A percentile compares a stretch with the other conserved stretches of the same genome.
Conservation (phyloP, 2,797 vertebrate genomes). For the Yasuhikotakia modesta region DNA sequence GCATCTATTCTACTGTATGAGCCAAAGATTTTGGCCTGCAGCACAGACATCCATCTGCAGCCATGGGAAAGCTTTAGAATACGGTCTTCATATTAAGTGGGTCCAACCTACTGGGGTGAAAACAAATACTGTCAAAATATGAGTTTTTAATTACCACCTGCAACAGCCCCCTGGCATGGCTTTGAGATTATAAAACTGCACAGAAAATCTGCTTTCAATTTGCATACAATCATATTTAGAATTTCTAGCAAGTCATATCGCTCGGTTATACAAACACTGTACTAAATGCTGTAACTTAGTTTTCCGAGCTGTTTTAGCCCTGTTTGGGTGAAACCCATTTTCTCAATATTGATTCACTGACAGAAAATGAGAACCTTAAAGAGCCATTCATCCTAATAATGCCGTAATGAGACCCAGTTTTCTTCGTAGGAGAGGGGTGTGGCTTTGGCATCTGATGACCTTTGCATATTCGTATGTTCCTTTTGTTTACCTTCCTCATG, state of each 20-base stretch:
- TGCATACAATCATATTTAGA: conserved; percentile 12
- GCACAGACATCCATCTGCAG: conserved; percentile 1
- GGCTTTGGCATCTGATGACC: background rate
- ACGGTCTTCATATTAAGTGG: conserved; percentile 25
- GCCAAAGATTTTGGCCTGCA: conserved; percentile 27
- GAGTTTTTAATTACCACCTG: conserved; percentile 43
- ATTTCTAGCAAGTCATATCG: conserved; percentile 15
- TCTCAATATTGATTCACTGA: conserved; percentile 36
- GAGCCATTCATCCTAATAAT: conserved; percentile 40
- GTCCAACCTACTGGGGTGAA: conserved; percentile 19
- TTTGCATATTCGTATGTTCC: conserved; percentile 13
- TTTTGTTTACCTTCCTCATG: background rate
- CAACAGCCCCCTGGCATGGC: conserved; percentile 20
- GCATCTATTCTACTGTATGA: conserved; percentile 7
- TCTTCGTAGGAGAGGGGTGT: conserved; percentile 2
- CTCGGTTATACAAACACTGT: conserved; percentile 10
- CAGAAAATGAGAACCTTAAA: conserved; percentile 22
- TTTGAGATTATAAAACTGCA: conserved; percentile 1
- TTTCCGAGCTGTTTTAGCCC: conserved; percentile 13
- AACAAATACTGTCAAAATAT: conserved; percentile 43
- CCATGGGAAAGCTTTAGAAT: conserved; percentile 15
- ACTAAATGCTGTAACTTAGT: background rate
- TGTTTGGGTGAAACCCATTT: conserved; percentile 35
- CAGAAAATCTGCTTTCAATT: conserved; percentile 22
- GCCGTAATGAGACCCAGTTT: conserved; percentile 42